Conservation (phyloP, 2,797 vertebrate species). For the Aeoliscus strigatus region DNA sequence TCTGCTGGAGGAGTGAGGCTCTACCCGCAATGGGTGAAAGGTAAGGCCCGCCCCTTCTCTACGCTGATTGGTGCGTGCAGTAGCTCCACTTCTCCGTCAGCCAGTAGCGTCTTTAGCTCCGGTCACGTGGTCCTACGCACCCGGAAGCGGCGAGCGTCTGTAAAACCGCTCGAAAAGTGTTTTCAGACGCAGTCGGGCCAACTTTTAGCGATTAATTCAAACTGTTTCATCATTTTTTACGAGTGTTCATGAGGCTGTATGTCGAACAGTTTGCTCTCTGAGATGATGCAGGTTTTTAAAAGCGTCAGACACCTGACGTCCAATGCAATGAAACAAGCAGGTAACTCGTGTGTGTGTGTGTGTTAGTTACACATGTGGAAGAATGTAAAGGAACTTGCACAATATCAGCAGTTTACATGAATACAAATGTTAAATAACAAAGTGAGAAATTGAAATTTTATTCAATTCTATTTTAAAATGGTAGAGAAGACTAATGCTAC, state of each 20-base stretch:
- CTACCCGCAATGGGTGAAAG: conserved; percentile 6
- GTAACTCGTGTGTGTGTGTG: conserved; percentile 28
- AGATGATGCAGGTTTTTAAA: conserved; percentile 61
- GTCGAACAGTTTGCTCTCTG: neutral
- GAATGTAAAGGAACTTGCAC: too few species aligned
- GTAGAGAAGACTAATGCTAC: too few species aligned
- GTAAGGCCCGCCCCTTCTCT: conserved; percentile 14
- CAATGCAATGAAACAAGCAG: conserved; percentile 54
- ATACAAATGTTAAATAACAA: too few species aligned
- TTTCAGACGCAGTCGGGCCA: too few species aligned
- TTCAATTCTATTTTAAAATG: too few species aligned
- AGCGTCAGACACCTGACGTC: conserved; percentile 55
- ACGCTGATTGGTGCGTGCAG: conserved; percentile 26
- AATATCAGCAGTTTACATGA: too few species aligned
- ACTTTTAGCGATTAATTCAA: neutral
- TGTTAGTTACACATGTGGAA: too few species aligned
- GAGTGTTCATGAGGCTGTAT: neutral
- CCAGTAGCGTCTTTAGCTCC: conserved; percentile 19
- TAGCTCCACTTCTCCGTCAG: fast-evolving
- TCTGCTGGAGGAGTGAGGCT: neutral
- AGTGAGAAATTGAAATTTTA: too few species aligned
- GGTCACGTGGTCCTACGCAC: neutral
- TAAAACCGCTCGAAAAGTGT: too few species aligned
- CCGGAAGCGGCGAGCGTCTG: neutral
- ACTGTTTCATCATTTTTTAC: too few species aligned